Conservation (phyloP, 2,113 vertebrate species). For the Grammatotria lemairii region DNA sequence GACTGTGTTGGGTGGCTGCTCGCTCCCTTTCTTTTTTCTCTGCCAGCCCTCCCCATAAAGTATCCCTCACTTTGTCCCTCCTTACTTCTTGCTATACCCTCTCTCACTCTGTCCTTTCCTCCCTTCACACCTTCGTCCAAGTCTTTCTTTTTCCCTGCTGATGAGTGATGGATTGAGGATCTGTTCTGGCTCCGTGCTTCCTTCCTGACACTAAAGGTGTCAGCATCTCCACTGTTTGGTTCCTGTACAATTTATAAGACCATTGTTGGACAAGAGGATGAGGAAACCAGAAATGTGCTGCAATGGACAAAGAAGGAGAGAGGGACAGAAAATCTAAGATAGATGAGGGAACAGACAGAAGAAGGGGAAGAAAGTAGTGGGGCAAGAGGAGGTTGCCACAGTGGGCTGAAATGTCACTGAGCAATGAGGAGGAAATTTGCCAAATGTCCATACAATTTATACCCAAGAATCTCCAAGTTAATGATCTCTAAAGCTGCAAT, state of each 20-base stretch:
- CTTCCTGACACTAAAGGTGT: conserved; percentile 19
- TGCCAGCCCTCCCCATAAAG: not conserved
- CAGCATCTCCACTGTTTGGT: conserved; percentile 1
- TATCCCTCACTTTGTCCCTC: not conserved
- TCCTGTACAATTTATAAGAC: not conserved
- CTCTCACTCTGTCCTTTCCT: not conserved
- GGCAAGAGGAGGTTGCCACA: not conserved
- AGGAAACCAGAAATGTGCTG: not conserved
- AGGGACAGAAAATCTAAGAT: not conserved
- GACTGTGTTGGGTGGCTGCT: conserved; percentile 61
- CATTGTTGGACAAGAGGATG: not conserved
- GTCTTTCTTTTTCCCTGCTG: not conserved
- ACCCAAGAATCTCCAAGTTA: not conserved
- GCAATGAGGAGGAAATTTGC: not conserved
- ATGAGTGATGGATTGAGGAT: conserved; percentile 39
- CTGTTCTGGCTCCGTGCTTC: not conserved
- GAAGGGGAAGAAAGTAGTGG: not conserved
- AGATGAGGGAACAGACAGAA: not conserved
- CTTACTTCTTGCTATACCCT: not conserved
- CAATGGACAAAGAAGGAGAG: not conserved
- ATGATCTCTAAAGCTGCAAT: not conserved
- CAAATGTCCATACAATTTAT: not conserved
- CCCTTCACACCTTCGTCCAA: not conserved
- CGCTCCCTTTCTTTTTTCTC: conserved; percentile 11
- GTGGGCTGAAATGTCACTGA: not conserved